These are phyloP conservation scores for Dynastes hyllus DNA, from an alignment of 2,888 invertebrate species.

Conservation along the genomic window DNA sequence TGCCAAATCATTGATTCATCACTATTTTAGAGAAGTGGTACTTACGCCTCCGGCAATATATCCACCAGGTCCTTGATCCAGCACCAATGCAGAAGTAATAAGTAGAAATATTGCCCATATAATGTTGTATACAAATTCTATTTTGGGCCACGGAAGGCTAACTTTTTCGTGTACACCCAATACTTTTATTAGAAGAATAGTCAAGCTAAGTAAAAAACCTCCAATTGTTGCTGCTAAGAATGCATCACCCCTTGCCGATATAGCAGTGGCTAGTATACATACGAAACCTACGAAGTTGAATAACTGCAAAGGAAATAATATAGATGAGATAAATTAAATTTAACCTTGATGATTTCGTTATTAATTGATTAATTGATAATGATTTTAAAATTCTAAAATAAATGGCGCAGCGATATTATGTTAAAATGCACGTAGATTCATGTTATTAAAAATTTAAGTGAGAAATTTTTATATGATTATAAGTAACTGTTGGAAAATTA, in stretches of 20 bases:
- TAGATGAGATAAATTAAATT: not conserved
- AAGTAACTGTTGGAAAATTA: no score
- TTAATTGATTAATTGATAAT: no score
- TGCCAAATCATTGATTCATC: no score
- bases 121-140: constrained; percentile 57
- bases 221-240: constrained; percentile 58
- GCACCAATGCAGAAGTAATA: constrained; percentile 54
- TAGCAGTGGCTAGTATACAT: constrained; percentile 50
- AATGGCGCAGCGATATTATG: no score
- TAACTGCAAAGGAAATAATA: constrained; percentile 54
- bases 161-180: constrained; percentile 54
- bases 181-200: constrained; percentile 55
- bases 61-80: constrained; percentile 50
- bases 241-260: constrained; percentile 55
- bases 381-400: no score
- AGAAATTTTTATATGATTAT: no score
- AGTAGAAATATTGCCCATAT: constrained; percentile 57
- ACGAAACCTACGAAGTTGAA: constrained; percentile 58
- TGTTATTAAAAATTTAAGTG: no score
- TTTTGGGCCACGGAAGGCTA: constrained; percentile 57
- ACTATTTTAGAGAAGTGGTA: constrained; percentile 7
- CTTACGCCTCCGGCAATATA: constrained; percentile 60
- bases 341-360: no score
- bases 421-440: no score
- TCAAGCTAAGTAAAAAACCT: constrained; percentile 55